Evolutionary conservation across 2,888 invertebrate species (phyloP), one percentile per base, ranked within the genome.

Genomic region (Chironomus tentans): DNA sequence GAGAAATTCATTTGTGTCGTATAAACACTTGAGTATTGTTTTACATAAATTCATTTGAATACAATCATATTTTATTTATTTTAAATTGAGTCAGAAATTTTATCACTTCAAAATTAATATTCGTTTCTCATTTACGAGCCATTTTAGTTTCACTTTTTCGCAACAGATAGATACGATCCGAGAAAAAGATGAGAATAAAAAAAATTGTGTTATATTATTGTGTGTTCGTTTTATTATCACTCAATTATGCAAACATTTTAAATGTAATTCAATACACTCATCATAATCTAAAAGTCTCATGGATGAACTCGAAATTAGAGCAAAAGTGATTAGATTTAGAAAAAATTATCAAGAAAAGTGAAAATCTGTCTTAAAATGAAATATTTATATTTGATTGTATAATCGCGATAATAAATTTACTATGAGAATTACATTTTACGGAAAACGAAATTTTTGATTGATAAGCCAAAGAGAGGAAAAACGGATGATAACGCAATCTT

Each of bases 401-500:
- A 38, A 38, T 38, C 38, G 10, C 38, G 38, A 38, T 38, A 38
- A 38, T 38, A 38, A 38, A 38, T 38, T 38, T 38, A 38, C 38
- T 38, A 38, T 38, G 38, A 38, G 38, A 38, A 38, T 38, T 38
- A 38, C 10, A 38, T 38, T 38, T 38, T 38, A 38, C 38, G 38
- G 38, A 38, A 38, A 38, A 38, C 38, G 38, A 38, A 15, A 50
- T 50, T 56, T 50, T 56, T 56, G 56, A 18, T 18, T 56, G 56
- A 56, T 56, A 56, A 56, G 56, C 56, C 15, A 56, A 15, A 56
- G 56, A 56, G 15, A 56, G 56, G 56, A 56, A 56, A 50, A 21
- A 65, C 22, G 21, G 22, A 65, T 65, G 24, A 65, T 65, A 65
- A 56, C 56, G 65, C 65, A 65, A 65, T 65, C 65, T 65, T 65